phyloP scores from a whole-genome alignment of 2,113 vertebrate species.

The Probosciger aterrimus region DNA sequence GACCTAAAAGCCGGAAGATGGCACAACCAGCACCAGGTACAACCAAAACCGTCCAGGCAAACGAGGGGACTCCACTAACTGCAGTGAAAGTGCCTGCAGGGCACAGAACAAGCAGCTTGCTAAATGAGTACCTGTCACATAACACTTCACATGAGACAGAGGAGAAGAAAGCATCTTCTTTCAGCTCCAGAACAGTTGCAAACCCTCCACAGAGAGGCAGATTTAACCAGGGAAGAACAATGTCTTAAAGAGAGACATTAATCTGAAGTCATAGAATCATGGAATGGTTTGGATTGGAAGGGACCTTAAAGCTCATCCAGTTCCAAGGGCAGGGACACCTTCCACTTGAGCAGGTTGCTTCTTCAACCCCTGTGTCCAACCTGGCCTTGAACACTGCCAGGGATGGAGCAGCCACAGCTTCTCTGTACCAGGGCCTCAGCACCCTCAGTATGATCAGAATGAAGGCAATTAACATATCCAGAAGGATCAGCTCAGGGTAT shows the following conservation, averaged over 20 bases:
- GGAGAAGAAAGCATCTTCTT: not conserved
- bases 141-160: not conserved
- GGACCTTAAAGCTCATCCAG: not conserved
- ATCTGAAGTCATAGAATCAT: not conserved
- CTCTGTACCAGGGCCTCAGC: not conserved
- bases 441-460: not conserved
- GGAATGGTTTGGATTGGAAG: not conserved
- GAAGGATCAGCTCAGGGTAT: not conserved
- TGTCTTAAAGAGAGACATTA: not conserved
- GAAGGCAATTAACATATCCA: not conserved
- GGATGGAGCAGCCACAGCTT: not conserved
- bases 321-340: not conserved
- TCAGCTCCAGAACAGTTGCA: not conserved
- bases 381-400: not conserved
- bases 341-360: not conserved
- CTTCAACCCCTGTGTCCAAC: not conserved
- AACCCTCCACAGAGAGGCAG: not conserved
- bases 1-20: not conserved
- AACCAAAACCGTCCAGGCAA: not conserved
- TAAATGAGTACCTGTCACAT: not conserved
- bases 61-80: not conserved
- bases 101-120: not conserved
- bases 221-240: not conserved
- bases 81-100: fast-evolving
- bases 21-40: not conserved